Base-by-base conservation (phyloP, 2,113 vertebrate species). In the Trematocara stigmaticum region DNA sequence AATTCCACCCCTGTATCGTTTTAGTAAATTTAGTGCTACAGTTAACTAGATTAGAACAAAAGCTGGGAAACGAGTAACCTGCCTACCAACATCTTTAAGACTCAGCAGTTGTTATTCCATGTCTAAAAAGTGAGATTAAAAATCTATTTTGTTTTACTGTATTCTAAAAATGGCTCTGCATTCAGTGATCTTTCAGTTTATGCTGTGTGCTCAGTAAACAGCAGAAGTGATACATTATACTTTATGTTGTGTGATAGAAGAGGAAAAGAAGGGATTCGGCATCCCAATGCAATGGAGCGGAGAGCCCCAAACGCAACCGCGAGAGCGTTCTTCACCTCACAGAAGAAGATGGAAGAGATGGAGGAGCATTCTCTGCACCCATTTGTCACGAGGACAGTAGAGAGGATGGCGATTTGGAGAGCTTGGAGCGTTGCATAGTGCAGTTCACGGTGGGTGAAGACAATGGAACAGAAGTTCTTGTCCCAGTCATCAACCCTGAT, bases 271-370 rank as follows among this genome's bases (percentile, higher is more conserved):
- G 69, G 10, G 18, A 79, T 1, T 5, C 10, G 1, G 61, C 0
- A 7, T 15, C 59, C 4, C 76, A 78, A 13, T 80, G 57, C 56
- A 93, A 92, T 7, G 91, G 91, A 20, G 81, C 47, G 3, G 3
- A 29, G 23, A 89, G 57, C 35, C 82, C 90, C 4, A 93, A 93
- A 74, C 80, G 91, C 26, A 78, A 57, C 23, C 79, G 95, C 1
- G 42, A 79, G 74, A 95, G 95, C 3, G 93, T 96, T 42, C 90
- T 95, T 3, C 85, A 90, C 13, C 93, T 94, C 76, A 91, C 91
- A 1, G 90, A 87, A 42, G 89, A 82, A 20, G 20, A 85, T 3
- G 29, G 49, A 18, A 10, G 42, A 31, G 87, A 89, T 7, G 84
- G 45, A 57, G 83, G 31, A 51, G 42, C 31, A 10, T 13, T 18